phyloP scores from a whole-genome alignment of 2,113 vertebrate species.

The Eolophus roseicapilla region DNA sequence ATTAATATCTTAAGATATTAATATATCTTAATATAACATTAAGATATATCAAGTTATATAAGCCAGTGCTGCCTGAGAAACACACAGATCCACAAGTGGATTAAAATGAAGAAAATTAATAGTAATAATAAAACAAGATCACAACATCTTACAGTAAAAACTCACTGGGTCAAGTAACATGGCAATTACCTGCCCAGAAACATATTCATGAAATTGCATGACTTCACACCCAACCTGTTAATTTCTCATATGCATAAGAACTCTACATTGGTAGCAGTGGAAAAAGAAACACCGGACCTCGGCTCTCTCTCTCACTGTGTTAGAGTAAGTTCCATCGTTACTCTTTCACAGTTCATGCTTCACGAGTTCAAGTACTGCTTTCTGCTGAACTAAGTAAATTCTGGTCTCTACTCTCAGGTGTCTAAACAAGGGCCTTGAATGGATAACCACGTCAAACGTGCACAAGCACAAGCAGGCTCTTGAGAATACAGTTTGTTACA shows the following conservation, averaged over 20 bases:
- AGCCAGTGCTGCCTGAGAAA: background rate
- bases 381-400: background rate
- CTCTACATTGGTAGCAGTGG: background rate
- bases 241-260: background rate
- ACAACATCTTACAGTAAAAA: background rate
- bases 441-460: background rate
- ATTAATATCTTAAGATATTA: background rate
- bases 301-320: background rate
- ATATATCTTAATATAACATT: background rate
- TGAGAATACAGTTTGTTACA: background rate
- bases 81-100: background rate
- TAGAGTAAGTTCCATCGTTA: background rate
- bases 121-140: background rate
- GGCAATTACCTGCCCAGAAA: background rate
- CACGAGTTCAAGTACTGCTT: background rate
- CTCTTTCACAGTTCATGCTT: background rate
- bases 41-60: background rate
- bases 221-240: background rate
- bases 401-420: background rate
- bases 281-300: background rate
- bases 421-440: background rate
- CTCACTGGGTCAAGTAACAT: rapidly evolving
- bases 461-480: rapidly evolving
- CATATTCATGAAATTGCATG: background rate
- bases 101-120: background rate